phyloP scores from a whole-genome alignment of 1,140 invertebrate species.

The Pararge aegeria region DNA sequence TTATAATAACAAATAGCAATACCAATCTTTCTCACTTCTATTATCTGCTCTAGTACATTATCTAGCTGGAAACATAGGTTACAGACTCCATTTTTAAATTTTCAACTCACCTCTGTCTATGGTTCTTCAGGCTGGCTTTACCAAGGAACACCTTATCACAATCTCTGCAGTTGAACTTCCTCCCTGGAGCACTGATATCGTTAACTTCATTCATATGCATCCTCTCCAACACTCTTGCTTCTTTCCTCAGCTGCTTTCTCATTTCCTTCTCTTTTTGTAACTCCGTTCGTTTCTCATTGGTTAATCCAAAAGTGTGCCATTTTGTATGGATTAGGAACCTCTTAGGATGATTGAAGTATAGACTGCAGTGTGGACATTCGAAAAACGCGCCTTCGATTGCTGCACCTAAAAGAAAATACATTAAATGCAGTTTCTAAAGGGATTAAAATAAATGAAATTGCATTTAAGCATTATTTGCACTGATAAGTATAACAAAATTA shows the following conservation, averaged over 20 bases:
- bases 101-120: constrained; percentile 51
- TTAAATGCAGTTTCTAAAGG: background rate
- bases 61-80: too few relatives aligned
- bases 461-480: too few relatives aligned
- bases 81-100: too few relatives aligned
- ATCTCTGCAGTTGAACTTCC: constrained; percentile 49
- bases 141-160: constrained; percentile 57
- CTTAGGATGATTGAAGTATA: constrained; percentile 62
- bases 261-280: constrained; percentile 45
- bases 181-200: constrained; percentile 31
- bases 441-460: too few relatives aligned
- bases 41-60: too few relatives aligned
- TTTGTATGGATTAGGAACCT: constrained; percentile 65
- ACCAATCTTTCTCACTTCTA: too few relatives aligned
- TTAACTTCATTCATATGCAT: constrained; percentile 48
- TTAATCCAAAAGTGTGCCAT: constrained; percentile 67
- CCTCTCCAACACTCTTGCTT: constrained; percentile 40
- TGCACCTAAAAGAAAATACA: constrained; percentile 25
- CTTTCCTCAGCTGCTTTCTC: constrained; percentile 41
- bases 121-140: constrained; percentile 52
- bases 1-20: too few relatives aligned
- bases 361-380: constrained; percentile 57
- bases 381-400: constrained; percentile 33
- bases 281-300: constrained; percentile 47
- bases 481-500: too few relatives aligned